These are phyloP conservation scores for Orius laevigatus DNA, from an alignment of 1,140 invertebrate species.

Conservation along the genomic window DNA sequence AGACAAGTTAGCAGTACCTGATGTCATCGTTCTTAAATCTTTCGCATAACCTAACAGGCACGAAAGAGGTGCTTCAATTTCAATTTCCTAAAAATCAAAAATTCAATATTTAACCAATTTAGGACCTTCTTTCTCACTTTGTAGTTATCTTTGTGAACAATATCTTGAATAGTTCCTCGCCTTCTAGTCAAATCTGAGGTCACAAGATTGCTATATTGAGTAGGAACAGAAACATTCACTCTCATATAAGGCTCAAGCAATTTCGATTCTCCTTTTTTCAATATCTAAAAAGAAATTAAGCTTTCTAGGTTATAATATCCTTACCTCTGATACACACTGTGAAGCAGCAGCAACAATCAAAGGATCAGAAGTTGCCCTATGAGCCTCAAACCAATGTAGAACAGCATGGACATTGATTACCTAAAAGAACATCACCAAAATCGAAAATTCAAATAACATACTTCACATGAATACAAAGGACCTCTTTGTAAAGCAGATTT, in stretches of 20 bases:
- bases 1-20: slow-evolving; percentile 68
- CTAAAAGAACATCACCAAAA: slow-evolving; percentile 26
- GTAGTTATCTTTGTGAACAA: slow-evolving; percentile 33
- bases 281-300: slow-evolving; percentile 32
- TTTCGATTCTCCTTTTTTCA: slow-evolving; percentile 37
- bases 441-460: slow-evolving; percentile 2
- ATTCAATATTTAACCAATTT: not conserved
- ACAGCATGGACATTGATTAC: slow-evolving; percentile 57
- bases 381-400: slow-evolving; percentile 57
- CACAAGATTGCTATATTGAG: slow-evolving; percentile 43
- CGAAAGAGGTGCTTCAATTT: slow-evolving; percentile 57
- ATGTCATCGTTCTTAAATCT: slow-evolving; percentile 61
- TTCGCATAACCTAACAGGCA: slow-evolving; percentile 82
- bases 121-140: not conserved
- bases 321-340: slow-evolving; percentile 61
- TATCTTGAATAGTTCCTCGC: slow-evolving; percentile 42
- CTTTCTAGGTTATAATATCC: not conserved
- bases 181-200: slow-evolving; percentile 58
- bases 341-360: slow-evolving; percentile 59
- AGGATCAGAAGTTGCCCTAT: slow-evolving; percentile 53
- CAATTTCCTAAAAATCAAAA: slow-evolving; percentile 39
- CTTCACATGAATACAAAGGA: not conserved
- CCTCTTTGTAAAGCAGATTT: not conserved
- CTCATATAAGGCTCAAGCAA: slow-evolving; percentile 81
- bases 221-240: slow-evolving; percentile 58